Percentiles rank a stretch among this genome's conserved stretches.
Evolutionary conservation across 2,888 invertebrate genomes (phyloP).

Genomic region (Thalpophila matura): DNA sequence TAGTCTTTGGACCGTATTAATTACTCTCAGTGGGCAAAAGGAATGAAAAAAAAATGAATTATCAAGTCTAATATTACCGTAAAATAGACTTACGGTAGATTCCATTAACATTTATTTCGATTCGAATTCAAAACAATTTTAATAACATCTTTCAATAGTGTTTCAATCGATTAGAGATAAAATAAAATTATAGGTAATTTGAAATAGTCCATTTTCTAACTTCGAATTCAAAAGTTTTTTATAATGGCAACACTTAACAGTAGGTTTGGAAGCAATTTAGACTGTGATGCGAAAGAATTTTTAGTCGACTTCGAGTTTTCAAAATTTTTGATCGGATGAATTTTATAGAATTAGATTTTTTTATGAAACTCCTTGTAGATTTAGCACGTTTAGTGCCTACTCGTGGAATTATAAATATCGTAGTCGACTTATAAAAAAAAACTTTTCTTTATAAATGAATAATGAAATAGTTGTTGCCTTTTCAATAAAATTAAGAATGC

Average conservation of each 20-base stretch:
- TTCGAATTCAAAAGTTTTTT: slow-evolving; percentile 27
- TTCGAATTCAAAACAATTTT: slow-evolving; percentile 21
- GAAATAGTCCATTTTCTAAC: slow-evolving; percentile 37
- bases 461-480: slow-evolving; percentile 44
- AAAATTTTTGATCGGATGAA: slow-evolving; percentile 59
- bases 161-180: slow-evolving; percentile 9
- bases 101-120: slow-evolving; percentile 23
- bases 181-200: slow-evolving; percentile 7
- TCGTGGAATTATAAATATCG: slow-evolving; percentile 1
- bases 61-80: slow-evolving; percentile 29
- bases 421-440: slow-evolving; percentile 13
- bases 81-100: slow-evolving; percentile 37
- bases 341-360: slow-evolving; percentile 57
- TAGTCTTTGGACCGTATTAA: slow-evolving; percentile 17
- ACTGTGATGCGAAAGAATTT: slow-evolving; percentile 62
- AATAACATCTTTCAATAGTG: slow-evolving; percentile 19
- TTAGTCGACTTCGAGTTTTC: slow-evolving; percentile 50
- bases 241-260: slow-evolving; percentile 47
- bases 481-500: slow-evolving; percentile 32
- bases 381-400: slow-evolving; percentile 36
- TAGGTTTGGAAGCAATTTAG: slow-evolving; percentile 58
- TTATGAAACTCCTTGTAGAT: slow-evolving; percentile 41
- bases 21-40: slow-evolving; percentile 22
- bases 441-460: slow-evolving; percentile 14
- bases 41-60: slow-evolving; percentile 5